These are phyloP conservation scores for Phymanthus crucifer DNA, from an alignment of 92 coral and sea anemone species.

Conservation along the genomic window DNA sequence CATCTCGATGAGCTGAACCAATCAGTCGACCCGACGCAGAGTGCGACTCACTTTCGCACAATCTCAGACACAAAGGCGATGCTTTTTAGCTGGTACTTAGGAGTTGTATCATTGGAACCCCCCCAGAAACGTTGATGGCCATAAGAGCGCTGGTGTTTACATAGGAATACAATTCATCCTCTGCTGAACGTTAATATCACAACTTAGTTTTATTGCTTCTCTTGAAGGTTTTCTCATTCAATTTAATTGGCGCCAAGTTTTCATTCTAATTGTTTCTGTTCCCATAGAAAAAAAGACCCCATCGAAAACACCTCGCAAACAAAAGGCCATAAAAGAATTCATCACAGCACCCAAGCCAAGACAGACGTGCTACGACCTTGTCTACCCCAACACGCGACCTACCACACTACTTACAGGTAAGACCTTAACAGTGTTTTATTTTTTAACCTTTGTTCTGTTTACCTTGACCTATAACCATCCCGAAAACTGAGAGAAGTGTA, in stretches of 20 bases:
- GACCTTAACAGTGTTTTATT: not conserved
- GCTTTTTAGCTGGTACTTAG: constrained; percentile 37
- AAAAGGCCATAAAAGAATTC: constrained; percentile 5
- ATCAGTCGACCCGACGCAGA: constrained; percentile 14
- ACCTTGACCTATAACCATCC: not conserved
- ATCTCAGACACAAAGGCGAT: constrained; percentile 24
- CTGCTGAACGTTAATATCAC: constrained; percentile 34
- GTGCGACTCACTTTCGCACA: constrained; percentile 37
- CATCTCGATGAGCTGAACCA: constrained; percentile 30
- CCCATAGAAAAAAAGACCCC: constrained; percentile 8
- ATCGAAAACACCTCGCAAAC: constrained; percentile 1
- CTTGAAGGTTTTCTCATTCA: not conserved
- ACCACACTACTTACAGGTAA: not conserved
- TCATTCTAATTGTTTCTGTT: constrained; percentile 14
- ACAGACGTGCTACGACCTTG: not conserved
- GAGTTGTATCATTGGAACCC: constrained; percentile 19
- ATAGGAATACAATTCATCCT: constrained; percentile 19
- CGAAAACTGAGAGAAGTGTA: not conserved
- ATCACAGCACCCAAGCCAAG: not conserved
- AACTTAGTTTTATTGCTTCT: constrained; percentile 2
- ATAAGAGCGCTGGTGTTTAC: constrained; percentile 30
- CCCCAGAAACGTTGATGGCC: constrained; percentile 16
- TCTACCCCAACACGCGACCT: constrained; percentile 9
- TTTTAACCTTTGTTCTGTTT: not conserved
- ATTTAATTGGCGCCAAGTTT: constrained; percentile 18